Conservation (phyloP, 2,888 invertebrate species). For the Plemyria rubiginata region DNA sequence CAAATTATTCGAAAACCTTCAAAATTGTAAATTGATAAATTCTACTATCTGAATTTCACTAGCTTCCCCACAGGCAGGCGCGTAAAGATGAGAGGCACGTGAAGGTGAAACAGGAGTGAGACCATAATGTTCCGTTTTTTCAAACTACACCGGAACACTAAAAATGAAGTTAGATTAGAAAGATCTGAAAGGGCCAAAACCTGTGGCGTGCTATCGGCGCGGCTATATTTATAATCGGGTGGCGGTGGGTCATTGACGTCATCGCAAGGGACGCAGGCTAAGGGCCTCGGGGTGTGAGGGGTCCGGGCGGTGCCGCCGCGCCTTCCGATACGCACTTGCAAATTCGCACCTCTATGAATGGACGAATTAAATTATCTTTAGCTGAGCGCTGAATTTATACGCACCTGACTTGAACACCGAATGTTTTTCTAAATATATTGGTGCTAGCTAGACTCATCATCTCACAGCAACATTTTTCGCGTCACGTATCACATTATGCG, state of each 20-base stretch:
- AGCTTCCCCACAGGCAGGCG: no score
- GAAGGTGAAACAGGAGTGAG: no score
- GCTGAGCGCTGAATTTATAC: slow-evolving; percentile 63
- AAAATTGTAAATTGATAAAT: no score
- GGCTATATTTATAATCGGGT: slow-evolving; percentile 82
- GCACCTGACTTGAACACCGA: slow-evolving; percentile 64
- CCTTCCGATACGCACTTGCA: slow-evolving; percentile 81
- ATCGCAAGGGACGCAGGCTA: slow-evolving; percentile 59
- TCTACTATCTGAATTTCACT: no score
- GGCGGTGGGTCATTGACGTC: slow-evolving; percentile 80
- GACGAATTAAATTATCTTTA: slow-evolving; percentile 77
- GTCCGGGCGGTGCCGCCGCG: slow-evolving; percentile 54
- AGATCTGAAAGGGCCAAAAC: slow-evolving; percentile 69
- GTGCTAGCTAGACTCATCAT: slow-evolving; percentile 36
- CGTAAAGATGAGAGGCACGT: no score
- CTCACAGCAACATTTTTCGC: slow-evolving; percentile 31
- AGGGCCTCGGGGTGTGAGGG: slow-evolving; percentile 47
- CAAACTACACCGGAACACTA: slow-evolving; percentile 24
- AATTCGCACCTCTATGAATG: slow-evolving; percentile 83
- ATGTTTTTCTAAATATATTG: slow-evolving; percentile 49
- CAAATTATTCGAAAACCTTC: no score
- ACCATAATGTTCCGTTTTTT: background rate
- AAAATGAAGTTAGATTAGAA: slow-evolving; percentile 38
- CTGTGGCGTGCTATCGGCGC: slow-evolving; percentile 77
- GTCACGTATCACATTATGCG: slow-evolving; percentile 22